phyloP scores from a whole-genome alignment of 2,113 vertebrate genomes.

The Lethenteron camtschaticum region DNA sequence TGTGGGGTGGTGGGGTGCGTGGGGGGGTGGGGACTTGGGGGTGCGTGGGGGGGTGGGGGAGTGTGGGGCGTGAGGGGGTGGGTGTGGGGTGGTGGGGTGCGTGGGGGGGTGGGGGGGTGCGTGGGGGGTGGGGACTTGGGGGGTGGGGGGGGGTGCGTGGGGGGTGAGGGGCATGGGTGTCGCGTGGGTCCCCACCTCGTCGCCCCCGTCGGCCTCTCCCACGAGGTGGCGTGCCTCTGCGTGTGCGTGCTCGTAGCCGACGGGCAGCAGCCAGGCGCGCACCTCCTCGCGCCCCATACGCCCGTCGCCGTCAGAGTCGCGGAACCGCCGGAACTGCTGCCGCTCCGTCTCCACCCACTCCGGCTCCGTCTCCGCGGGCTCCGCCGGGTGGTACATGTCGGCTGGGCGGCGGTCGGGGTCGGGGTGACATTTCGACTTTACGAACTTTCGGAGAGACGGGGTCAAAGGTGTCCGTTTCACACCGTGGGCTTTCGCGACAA shows the following conservation, averaged over 20 bases:
- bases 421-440: too few relatives aligned
- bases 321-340: conserved; percentile 79
- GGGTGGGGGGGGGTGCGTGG: neutral
- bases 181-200: conserved; percentile 40
- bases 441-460: too few relatives aligned
- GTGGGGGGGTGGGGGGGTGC: too few relatives aligned
- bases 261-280: conserved; percentile 82
- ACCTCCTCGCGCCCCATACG: conserved; percentile 87
- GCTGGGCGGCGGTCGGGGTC: conserved; percentile 20
- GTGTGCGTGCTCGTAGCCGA: conserved; percentile 81
- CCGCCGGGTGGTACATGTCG: conserved; percentile 88
- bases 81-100: neutral
- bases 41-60: too few relatives aligned
- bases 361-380: conserved; percentile 51
- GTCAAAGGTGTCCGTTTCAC: too few relatives aligned
- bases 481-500: too few relatives aligned
- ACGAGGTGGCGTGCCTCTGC: conserved; percentile 83
- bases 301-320: conserved; percentile 83
- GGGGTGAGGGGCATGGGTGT: too few relatives aligned
- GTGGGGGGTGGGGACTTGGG: too few relatives aligned
- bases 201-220: conserved; percentile 62
- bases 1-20: too few relatives aligned
- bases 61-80: too few relatives aligned
- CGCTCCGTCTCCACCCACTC: conserved; percentile 79
- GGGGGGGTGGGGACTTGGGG: too few relatives aligned